Percentiles rank a stretch among this genome's conserved stretches.
Conservation (phyloP, 2,888 invertebrate species). For the Venusia cambrica region DNA sequence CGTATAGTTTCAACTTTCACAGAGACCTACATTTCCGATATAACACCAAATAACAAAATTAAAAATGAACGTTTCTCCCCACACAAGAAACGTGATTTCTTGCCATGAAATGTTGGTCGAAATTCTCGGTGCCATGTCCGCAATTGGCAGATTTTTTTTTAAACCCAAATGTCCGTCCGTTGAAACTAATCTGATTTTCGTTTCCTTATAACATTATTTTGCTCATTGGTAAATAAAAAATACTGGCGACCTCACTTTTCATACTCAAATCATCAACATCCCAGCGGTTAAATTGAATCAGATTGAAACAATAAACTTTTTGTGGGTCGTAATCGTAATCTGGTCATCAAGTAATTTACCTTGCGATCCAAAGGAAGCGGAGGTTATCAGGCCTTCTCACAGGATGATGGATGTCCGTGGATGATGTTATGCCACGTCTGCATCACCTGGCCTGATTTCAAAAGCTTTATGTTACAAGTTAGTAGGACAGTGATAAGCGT, state of each 20-base stretch:
- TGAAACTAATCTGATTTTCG: too few relatives aligned
- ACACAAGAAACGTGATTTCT: too few relatives aligned
- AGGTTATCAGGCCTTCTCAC: slow-evolving; percentile 27
- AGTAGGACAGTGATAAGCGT: slow-evolving; percentile 15
- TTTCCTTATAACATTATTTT: background rate
- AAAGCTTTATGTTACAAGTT: slow-evolving; percentile 9
- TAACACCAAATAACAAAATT: too few relatives aligned
- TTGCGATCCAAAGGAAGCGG: slow-evolving; percentile 39
- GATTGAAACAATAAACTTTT: slow-evolving; percentile 27
- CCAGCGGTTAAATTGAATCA: slow-evolving; percentile 25
- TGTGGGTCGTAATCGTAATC: slow-evolving; percentile 28
- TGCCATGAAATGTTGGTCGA: too few relatives aligned
- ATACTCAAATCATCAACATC: slow-evolving; percentile 27
- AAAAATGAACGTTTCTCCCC: too few relatives aligned
- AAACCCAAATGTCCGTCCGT: too few relatives aligned
- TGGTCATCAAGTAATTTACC: slow-evolving; percentile 38
- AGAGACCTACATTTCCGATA: too few relatives aligned
- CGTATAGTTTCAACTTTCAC: too few relatives aligned
- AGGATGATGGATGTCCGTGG: slow-evolving; percentile 8
- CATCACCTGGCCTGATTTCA: slow-evolving; percentile 4
- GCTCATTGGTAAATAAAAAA: too few relatives aligned
- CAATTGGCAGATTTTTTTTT: too few relatives aligned
- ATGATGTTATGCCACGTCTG: slow-evolving; percentile 9
- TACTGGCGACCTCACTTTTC: too few relatives aligned
- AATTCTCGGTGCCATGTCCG: too few relatives aligned